Base-by-base conservation (phyloP, 2,888 invertebrate genomes). In the Troides helena region DNA sequence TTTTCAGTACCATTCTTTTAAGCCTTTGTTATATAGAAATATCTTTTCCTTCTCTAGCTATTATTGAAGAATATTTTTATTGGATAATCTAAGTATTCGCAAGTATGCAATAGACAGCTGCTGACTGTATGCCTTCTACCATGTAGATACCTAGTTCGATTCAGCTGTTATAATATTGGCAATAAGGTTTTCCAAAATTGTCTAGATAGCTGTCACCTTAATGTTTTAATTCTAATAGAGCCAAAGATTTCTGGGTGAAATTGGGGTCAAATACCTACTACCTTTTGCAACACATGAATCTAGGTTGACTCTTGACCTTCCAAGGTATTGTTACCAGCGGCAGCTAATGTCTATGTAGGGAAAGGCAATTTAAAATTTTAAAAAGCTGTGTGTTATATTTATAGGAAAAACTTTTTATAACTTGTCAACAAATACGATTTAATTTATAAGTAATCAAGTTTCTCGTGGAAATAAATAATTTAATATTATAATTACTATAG, bases 271-370 rank as follows among this genome's bases (percentile, higher is more conserved):
- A 18, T 53, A n/a, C 14, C 6, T 5, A 21, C 30, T 25, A 60
- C 30, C 60, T 36, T 36, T 36, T 60, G 25, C 36, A 60, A 60
- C 18, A 36, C 30, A 23, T 18, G 60, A 36, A 60, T 18, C 60
- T 60, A 60, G 60, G 36, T 60, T 36, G 7, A 3, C 30, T 30
- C 60, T 60, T 60, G 60, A 60, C 60, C 60, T 23, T 60, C n/a
- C 36, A 60, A 60, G 5, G 36, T 1, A 36, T 60, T 60, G 60
- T 60, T 14, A 60, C 14, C 17, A 36, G 60, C 4, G 36, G 5
- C 36, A 2, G 25, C 36, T 4, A 18, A 14, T 60, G 18, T 25
- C 21, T 58, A 23, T 25, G 8, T 18, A 6, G 57, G 1, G n/a
- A 23, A 14, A 14, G 4, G 21, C 23, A 3, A 23, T 58, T 58